phyloP scores from a whole-genome alignment of 2,888 invertebrate species.

The Brenthis daphne region DNA sequence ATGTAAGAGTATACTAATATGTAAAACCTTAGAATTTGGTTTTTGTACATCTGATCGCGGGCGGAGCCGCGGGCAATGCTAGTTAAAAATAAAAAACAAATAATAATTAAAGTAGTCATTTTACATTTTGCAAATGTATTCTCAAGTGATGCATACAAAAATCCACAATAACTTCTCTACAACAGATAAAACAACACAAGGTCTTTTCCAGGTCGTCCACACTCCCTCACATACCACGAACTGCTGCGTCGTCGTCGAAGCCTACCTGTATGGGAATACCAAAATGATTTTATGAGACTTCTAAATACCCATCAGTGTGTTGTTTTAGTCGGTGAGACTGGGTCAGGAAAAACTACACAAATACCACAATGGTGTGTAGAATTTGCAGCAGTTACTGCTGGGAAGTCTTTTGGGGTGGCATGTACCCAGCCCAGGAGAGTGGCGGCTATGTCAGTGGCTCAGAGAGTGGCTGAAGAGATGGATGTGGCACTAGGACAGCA shows the following conservation, averaged over 20 bases:
- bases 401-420: slow-evolving; percentile 85
- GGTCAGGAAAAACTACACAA: slow-evolving; percentile 99
- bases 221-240: slow-evolving; percentile 90
- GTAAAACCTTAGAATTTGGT: no score
- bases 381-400: slow-evolving; percentile 64
- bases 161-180: no score
- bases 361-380: slow-evolving; percentile 90
- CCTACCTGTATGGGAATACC: slow-evolving; percentile 99
- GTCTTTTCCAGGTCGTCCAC: slow-evolving; percentile 84
- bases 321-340: slow-evolving; percentile 98
- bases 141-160: no score
- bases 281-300: slow-evolving; percentile 96
- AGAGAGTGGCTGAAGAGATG: slow-evolving; percentile 99
- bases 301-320: slow-evolving; percentile 96
- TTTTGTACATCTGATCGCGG: no score
- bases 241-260: slow-evolving; percentile 93
- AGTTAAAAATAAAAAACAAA: no score
- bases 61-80: no score
- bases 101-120: no score
- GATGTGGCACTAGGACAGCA: slow-evolving; percentile 92
- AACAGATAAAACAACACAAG: no score
- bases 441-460: slow-evolving; percentile 99
- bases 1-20: no score
- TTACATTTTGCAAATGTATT: no score
- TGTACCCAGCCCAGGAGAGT: slow-evolving; percentile 99